A percentile compares a stretch with the other conserved stretches of the same genome.
phyloP scores from a whole-genome alignment of 2,113 vertebrate genomes.

The Elaphurus davidianus region DNA sequence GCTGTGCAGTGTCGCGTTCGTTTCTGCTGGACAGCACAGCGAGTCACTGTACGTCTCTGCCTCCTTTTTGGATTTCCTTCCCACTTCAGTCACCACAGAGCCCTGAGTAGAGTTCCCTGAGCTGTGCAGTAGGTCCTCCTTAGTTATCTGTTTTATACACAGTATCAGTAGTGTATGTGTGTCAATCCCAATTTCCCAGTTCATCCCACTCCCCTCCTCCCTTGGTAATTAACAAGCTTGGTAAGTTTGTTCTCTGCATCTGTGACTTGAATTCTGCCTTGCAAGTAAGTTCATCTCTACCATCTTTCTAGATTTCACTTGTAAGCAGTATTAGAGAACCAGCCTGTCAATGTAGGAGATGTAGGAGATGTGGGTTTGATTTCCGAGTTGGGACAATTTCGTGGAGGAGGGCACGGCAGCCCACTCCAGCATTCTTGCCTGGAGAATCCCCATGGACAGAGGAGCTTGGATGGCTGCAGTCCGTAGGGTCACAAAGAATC shows the following conservation, averaged over 20 bases:
- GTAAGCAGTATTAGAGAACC: background rate
- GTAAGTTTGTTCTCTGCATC: background rate
- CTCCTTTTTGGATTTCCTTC: background rate
- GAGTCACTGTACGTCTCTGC: background rate
- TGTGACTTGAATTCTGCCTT: background rate
- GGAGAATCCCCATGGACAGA: background rate
- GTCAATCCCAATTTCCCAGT: background rate
- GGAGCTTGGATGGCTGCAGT: background rate
- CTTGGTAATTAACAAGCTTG: background rate
- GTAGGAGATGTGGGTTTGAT: background rate
- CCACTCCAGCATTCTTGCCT: background rate
- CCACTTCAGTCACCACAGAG: background rate
- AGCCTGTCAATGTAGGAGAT: background rate
- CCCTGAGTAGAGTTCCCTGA: background rate
- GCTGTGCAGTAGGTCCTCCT: background rate
- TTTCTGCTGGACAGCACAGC: background rate
- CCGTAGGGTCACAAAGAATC: background rate
- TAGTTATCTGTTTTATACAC: background rate
- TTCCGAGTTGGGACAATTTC: background rate
- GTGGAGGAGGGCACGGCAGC: background rate
- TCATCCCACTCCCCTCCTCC: background rate
- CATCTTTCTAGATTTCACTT: background rate
- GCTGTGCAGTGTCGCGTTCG: background rate
- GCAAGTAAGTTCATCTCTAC: background rate
- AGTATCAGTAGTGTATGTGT: background rate